phyloP scores from a whole-genome alignment of 2,888 invertebrate genomes.

The Digitonthophagus gazella region DNA sequence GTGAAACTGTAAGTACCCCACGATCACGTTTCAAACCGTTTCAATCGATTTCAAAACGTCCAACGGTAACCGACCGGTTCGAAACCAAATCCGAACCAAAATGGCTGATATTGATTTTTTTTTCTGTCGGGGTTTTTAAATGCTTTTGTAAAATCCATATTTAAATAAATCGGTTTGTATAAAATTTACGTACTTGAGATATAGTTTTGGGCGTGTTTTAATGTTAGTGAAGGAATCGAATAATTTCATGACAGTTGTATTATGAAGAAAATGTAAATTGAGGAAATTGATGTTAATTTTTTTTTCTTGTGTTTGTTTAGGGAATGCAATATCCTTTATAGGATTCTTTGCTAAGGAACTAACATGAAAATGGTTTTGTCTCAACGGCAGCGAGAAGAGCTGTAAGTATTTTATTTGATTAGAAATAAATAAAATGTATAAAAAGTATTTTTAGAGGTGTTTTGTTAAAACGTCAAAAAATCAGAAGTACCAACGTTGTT shows the following conservation, averaged over 20 bases:
- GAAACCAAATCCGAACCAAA: conserved; percentile 41
- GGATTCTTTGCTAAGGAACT: conserved; percentile 45
- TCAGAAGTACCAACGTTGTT: conserved; percentile 11
- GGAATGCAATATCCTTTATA: conserved; percentile 46
- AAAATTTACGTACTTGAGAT: neutral
- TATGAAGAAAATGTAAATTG: neutral
- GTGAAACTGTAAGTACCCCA: conserved; percentile 32
- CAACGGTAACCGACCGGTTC: neutral
- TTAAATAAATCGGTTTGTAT: neutral
- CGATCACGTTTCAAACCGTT: conserved; percentile 13
- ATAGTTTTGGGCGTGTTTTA: neutral
- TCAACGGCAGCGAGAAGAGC: conserved; percentile 99
- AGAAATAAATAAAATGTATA: neutral
- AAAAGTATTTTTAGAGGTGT: neutral
- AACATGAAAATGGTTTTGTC: conserved; percentile 99
- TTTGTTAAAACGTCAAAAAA: neutral
- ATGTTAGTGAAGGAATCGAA: neutral
- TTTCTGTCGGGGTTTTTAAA: conserved; percentile 18
- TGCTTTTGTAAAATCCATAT: neutral
- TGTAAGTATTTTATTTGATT: too few relatives aligned
- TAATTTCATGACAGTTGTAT: neutral
- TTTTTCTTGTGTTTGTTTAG: conserved; percentile 36
- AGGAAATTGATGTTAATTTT: neutral
- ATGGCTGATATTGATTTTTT: conserved; percentile 50
- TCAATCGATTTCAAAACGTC: neutral